Base-by-base conservation (phyloP, 37 sponge, comb jelly and placozoan genomes). In the Chondrilla cf. caribensis region DNA sequence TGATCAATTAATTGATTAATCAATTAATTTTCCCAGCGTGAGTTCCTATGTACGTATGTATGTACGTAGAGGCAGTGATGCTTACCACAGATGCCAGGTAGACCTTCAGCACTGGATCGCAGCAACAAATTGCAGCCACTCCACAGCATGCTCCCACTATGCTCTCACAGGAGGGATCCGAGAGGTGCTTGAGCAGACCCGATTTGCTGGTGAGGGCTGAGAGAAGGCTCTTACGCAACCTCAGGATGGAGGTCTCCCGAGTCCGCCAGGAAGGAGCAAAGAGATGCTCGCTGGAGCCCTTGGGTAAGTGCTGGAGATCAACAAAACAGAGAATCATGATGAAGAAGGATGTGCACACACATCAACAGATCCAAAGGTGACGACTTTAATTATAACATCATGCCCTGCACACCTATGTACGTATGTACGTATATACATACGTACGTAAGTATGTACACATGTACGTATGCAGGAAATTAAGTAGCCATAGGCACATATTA, bases 71-170 rank as follows among this genome's bases (percentile, higher is more conserved):
- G 7, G 60, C 60, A 28, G 25, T 6, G 7, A n/a, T 19, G 25
- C 90, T 85, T 71, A 90, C 90, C 80, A 90, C 71, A 29, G 90
- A 42, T 31, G 90, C 90, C 37, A 90, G 86, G 51, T 75, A 90
- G 33, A 90, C 87, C 38, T 86, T 90, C 35, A 85, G 78, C 14
- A 90, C 90, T 26, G 87, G 81, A 54, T 90, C 90, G 38, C 38
- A 40, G n/a, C 83, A 82, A 15, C 87, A n/a, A 58, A 78, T 25
- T 22, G 76, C 62, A 39, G 86, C 83, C 29, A 90, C 68, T 0
- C 41, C 58, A 43, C 58, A 68, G 35, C 86, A 82, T 0, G 66
- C 58, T 1, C 58, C 57, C 58, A 64, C 78, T 19, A 54, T 41
- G 25, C 19, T 17, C 43, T 21, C 35, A 14, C 54, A 31, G 2